Conservation (phyloP, 37 sponge, comb jelly and placozoan genomes). For the Bolinopsis microptera region DNA sequence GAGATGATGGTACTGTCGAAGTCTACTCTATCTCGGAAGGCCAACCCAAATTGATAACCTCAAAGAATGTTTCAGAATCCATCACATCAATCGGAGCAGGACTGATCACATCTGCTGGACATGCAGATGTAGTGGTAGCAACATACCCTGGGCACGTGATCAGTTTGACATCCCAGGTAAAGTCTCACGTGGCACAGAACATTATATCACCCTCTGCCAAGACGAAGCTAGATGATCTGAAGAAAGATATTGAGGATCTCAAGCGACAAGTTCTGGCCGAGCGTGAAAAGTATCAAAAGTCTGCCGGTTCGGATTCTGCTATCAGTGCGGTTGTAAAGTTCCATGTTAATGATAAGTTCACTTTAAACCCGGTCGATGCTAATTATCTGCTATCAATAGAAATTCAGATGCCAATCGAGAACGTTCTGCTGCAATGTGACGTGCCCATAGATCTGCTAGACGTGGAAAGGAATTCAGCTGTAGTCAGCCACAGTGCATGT, state of each 20-base stretch:
- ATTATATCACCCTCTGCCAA: constrained; percentile 68
- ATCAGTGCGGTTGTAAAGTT: constrained; percentile 80
- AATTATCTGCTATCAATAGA: constrained; percentile 93
- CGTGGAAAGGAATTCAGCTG: constrained; percentile 91
- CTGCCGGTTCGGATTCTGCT: constrained; percentile 66
- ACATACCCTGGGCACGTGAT: constrained; percentile 91
- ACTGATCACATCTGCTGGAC: background rate
- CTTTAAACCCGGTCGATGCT: constrained; percentile 89
- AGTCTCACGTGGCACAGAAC: constrained; percentile 43
- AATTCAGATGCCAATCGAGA: constrained; percentile 86
- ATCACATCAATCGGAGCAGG: constrained; percentile 45
- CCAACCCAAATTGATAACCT: constrained; percentile 19
- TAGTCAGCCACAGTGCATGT: constrained; percentile 88
- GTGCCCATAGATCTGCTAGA: constrained; percentile 96
- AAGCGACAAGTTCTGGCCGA: constrained; percentile 67
- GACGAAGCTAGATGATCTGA: constrained; percentile 70
- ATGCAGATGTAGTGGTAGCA: constrained; percentile 80
- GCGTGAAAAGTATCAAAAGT: constrained; percentile 77
- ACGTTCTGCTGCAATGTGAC: constrained; percentile 86
- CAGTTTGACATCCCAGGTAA: constrained; percentile 74
- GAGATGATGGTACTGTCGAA: constrained; percentile 93
- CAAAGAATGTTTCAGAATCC: constrained; percentile 61
- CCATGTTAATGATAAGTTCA: constrained; percentile 86
- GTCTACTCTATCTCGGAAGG: constrained; percentile 86
- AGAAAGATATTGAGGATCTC: constrained; percentile 69